Evolutionary conservation across 2,888 invertebrate species (phyloP).

Genomic region (Drosophila ustulata): DNA sequence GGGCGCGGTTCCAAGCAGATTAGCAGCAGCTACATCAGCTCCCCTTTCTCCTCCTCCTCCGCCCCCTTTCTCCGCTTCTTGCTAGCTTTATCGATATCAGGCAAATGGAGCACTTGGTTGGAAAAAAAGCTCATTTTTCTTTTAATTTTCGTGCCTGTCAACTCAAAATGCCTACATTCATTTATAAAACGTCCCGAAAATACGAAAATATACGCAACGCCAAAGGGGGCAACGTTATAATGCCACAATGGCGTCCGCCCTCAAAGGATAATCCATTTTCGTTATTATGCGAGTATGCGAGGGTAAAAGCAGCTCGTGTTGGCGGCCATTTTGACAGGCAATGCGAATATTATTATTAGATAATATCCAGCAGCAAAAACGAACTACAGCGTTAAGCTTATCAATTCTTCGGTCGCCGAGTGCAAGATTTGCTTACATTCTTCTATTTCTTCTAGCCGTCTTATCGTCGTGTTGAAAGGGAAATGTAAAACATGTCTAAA

Average conservation of each 20-base stretch:
- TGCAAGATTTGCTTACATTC: not conserved
- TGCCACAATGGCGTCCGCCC: conserved; percentile 14
- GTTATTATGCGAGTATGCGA: conserved; percentile 47
- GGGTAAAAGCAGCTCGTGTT: conserved; percentile 14
- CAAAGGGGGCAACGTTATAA: not conserved
- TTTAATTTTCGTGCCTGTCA: conserved; percentile 82
- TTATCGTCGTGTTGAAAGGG: conserved; percentile 39
- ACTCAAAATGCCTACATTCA: conserved; percentile 79
- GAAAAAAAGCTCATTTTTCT: conserved; percentile 79
- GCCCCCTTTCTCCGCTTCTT: conserved; percentile 3
- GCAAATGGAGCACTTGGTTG: conserved; percentile 51
- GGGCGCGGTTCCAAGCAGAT: conserved; percentile 73
- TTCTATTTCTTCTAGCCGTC: not conserved
- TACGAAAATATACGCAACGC: conserved; percentile 26
- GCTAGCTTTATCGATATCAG: conserved; percentile 62
- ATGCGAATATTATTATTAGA: not conserved
- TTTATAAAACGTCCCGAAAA: conserved; percentile 73
- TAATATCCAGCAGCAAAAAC: not conserved
- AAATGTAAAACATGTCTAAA: conserved; percentile 30
- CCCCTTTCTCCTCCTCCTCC: not conserved
- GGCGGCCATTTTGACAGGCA: conserved; percentile 51
- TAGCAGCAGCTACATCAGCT: conserved; percentile 57
- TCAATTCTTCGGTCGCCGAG: not conserved
- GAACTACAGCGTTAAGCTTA: not conserved
- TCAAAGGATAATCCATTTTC: conserved; percentile 76